Conservation (phyloP, 2,888 invertebrate species). For the Sesia apiformis region DNA sequence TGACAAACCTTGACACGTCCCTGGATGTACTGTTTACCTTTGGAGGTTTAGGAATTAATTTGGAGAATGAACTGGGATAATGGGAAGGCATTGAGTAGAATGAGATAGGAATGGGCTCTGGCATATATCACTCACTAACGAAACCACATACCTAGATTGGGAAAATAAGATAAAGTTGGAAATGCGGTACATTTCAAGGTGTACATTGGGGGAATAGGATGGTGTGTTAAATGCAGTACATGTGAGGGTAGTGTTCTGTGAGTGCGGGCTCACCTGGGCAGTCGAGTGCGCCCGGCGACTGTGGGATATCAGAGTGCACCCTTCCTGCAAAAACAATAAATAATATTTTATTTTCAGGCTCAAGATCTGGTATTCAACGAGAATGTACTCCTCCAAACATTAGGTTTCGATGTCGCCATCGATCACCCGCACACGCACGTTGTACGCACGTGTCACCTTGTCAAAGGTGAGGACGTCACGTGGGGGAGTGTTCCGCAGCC, state of each 20-base stretch:
- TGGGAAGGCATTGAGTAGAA: not conserved
- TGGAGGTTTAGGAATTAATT: not conserved
- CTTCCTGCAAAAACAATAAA: not conserved
- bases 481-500: not conserved
- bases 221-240: too few relatives aligned
- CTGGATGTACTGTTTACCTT: too few relatives aligned
- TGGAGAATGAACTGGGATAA: not conserved
- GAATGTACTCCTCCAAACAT: slow-evolving; percentile 95
- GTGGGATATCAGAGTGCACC: not conserved
- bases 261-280: not conserved
- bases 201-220: too few relatives aligned
- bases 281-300: not conserved
- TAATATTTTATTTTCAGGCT: slow-evolving; percentile 70
- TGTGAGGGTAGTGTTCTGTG: not conserved
- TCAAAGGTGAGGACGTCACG: slow-evolving; percentile 82
- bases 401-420: slow-evolving; percentile 98
- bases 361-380: slow-evolving; percentile 97
- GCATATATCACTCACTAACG: not conserved
- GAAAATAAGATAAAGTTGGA: too few relatives aligned
- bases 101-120: not conserved
- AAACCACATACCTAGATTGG: not conserved
- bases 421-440: slow-evolving; percentile 99
- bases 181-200: too few relatives aligned
- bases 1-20: too few relatives aligned
- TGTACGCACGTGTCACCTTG: slow-evolving; percentile 95